Evolutionary conservation across 2,888 invertebrate genomes (phyloP).

Genomic region (Latrodectus hesperus): DNA sequence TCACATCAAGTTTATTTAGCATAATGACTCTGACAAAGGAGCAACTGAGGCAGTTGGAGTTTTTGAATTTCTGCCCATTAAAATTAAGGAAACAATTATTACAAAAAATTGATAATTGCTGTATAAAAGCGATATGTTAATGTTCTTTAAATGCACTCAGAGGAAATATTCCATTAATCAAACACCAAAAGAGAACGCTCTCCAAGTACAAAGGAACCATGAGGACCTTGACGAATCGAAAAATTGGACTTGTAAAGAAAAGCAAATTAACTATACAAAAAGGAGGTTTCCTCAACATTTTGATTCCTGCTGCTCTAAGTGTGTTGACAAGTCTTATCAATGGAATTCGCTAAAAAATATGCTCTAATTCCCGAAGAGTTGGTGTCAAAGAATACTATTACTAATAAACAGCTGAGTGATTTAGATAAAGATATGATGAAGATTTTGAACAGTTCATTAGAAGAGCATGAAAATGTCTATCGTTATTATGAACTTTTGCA

Average conservation of each 20-base stretch:
- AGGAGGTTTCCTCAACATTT: too few relatives aligned
- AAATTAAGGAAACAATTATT: background rate
- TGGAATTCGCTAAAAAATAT: slow-evolving; percentile 25
- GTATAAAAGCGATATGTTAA: background rate
- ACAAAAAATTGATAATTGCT: background rate
- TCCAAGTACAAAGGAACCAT: background rate
- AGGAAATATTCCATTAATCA: slow-evolving; percentile 1
- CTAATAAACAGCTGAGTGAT: background rate
- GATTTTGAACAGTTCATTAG: background rate
- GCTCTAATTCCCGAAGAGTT: background rate
- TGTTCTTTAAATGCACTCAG: background rate
- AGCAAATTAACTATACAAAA: too few relatives aligned
- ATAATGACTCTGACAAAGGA: slow-evolving; percentile 9
- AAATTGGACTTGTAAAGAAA: background rate
- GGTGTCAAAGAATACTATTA: background rate
- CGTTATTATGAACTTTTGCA: slow-evolving; percentile 12
- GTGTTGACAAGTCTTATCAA: background rate
- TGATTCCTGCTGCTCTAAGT: too few relatives aligned
- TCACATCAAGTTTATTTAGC: background rate
- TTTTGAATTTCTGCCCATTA: background rate
- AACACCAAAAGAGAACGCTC: background rate
- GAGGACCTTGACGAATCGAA: background rate
- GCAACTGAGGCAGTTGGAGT: background rate
- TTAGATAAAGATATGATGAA: slow-evolving; percentile 7
- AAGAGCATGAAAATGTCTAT: background rate